Evolutionary conservation across 2,113 vertebrate genomes (phyloP).

Genomic region (Microcebus lehilahytsara): DNA sequence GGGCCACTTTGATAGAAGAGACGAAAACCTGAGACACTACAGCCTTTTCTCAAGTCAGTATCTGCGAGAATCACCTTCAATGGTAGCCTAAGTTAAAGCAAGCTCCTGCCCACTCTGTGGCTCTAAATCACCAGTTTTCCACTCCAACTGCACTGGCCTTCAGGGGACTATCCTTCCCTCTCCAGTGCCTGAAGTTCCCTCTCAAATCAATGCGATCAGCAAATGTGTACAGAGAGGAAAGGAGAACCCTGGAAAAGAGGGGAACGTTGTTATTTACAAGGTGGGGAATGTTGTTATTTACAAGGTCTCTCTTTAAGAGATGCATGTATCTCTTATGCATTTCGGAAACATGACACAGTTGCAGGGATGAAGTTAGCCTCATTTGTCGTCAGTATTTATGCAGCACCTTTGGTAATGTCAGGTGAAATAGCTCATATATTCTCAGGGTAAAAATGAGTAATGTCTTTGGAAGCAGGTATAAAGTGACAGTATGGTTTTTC

Average conservation of each 20-base stretch:
- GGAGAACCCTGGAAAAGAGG: background rate
- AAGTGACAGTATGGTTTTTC: background rate
- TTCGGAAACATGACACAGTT: background rate
- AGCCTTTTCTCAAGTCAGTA: background rate
- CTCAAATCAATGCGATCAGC: background rate
- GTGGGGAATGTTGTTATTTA: background rate
- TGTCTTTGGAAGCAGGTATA: conserved; percentile 36
- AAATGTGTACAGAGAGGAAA: background rate
- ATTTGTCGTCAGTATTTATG: background rate
- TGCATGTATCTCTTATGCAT: background rate
- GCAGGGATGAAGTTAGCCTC: conserved; percentile 29
- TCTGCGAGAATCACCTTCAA: background rate
- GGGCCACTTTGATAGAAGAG: background rate
- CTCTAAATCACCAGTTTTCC: background rate
- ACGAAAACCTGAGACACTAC: background rate
- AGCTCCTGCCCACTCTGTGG: background rate
- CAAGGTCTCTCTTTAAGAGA: background rate
- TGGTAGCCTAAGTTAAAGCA: background rate
- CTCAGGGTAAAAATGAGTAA: background rate
- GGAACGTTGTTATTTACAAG: background rate
- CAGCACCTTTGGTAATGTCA: conserved; percentile 33
- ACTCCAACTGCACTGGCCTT: background rate
- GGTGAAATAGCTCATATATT: background rate
- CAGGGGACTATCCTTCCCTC: background rate
- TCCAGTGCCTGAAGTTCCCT: background rate